Base-by-base conservation (phyloP, 2,797 vertebrate genomes). In the Kryptolebias ocellatus region DNA sequence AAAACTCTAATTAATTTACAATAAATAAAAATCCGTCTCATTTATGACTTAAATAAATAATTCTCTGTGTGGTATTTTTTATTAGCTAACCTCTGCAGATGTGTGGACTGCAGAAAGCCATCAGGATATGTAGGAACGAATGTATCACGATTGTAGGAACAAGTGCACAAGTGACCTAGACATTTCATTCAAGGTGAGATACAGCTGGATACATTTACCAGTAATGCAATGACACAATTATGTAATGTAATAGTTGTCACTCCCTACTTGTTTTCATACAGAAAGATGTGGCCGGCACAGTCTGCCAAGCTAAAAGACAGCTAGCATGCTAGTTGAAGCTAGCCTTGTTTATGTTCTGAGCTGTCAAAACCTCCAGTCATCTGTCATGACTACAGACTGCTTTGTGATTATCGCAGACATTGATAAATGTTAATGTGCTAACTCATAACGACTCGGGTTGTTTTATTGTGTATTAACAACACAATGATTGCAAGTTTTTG, bases 131-230 rank as follows among this genome's bases (percentile, higher is more conserved):
- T 64, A 80, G 79, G 86, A 83, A 73, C 83, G 1, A 10, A 39
- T 39, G 10, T 10, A 34, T 34, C 20, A 7, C 7, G 7, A 34
- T 4, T 74, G 56, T 64, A 79, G 79, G 85, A 83, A 73, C 83
- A 78, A 83, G 91, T 90, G 86, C 78, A 80, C 70, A 82, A 85
- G 60, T 90, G 89, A 92, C 89, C 92, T 89, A 87, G 81, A 81
- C 79, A 78, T 86, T 84, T 54, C 64, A 39, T 82, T 90, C 88
- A 92, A 93, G 92, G 91, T 92, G 92, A 93, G 92, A 82, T 24
- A 17, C 29, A 44, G 45, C 44, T 69, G 62, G 24, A 12, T 63
- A 24, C 20, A 53, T 55, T 53, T 54, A 29, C 58, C 1, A 24
- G 31, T 53, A 9, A 16, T 24, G 39, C 2, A 7, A 17, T n/a